These are phyloP conservation scores for Plectrocnemia conspersa DNA, from an alignment of 1,140 invertebrate species.

Conservation along the genomic window DNA sequence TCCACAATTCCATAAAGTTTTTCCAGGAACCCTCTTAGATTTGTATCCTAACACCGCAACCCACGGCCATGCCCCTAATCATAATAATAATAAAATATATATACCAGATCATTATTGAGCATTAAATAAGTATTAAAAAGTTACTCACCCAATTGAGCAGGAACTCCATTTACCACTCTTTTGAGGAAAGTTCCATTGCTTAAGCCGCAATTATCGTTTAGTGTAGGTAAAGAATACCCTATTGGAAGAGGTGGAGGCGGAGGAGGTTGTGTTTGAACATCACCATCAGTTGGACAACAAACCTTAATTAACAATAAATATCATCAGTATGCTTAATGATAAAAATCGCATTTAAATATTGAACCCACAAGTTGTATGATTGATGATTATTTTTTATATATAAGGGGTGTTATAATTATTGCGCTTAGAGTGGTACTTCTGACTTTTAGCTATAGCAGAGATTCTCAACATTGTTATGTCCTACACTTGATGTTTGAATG, in stretches of 20 bases:
- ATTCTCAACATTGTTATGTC: too few species aligned
- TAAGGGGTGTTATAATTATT: too few species aligned
- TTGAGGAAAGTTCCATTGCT: constrained; percentile 28
- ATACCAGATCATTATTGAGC: constrained; percentile 1
- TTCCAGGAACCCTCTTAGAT: constrained; percentile 43
- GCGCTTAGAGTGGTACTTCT: too few species aligned
- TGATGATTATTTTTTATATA: too few species aligned
- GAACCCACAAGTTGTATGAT: constrained; percentile 1
- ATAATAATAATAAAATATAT: too few species aligned
- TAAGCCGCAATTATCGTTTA: constrained; percentile 31
- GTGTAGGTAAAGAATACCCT: constrained; percentile 19
- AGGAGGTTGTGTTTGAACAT: background rate
- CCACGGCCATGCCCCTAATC: constrained; percentile 69
- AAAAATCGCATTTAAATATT: background rate
- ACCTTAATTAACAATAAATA: constrained; percentile 21
- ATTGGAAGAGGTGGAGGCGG: background rate
- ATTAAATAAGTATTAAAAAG: background rate
- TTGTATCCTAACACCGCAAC: constrained; percentile 64
- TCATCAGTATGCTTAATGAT: background rate
- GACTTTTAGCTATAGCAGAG: too few species aligned
- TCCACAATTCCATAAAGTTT: constrained; percentile 66
- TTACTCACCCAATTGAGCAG: constrained; percentile 24
- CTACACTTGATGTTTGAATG: too few species aligned
- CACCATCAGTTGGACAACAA: constrained; percentile 27
- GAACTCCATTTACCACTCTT: constrained; percentile 29